Conservation (phyloP, 2,113 vertebrate genomes). For the Phaetusa simplex region DNA sequence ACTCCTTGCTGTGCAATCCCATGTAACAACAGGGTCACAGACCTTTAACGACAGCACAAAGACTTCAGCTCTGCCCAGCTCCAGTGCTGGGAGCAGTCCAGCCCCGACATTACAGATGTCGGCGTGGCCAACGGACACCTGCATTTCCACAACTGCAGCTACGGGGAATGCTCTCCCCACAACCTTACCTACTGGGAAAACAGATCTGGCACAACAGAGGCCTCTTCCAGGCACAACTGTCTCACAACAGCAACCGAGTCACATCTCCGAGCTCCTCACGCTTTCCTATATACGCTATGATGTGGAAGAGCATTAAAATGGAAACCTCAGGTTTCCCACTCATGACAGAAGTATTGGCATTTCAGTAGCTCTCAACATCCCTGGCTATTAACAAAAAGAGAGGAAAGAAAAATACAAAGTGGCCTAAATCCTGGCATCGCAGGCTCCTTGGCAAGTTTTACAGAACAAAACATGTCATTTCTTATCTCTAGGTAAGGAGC, state of each 20-base stretch:
- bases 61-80: not conserved
- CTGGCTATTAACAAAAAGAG: not conserved
- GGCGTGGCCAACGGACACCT: not conserved
- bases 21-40: not conserved
- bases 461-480: not conserved
- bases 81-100: rapidly evolving
- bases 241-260: not conserved
- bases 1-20: not conserved
- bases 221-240: not conserved
- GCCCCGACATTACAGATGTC: not conserved
- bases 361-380: not conserved
- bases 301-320: not conserved
- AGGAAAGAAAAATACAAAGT: not conserved
- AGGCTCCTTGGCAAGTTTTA: not conserved
- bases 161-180: rapidly evolving
- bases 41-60: not conserved
- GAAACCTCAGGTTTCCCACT: not conserved
- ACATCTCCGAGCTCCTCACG: not conserved
- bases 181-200: not conserved
- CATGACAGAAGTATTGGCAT: not conserved
- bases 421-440: not conserved
- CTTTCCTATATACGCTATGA: not conserved
- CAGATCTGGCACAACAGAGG: not conserved
- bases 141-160: not conserved
- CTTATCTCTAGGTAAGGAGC: not conserved